Base-by-base conservation (phyloP, 1,140 invertebrate species). In the Pygmarrhopalites habei region DNA sequence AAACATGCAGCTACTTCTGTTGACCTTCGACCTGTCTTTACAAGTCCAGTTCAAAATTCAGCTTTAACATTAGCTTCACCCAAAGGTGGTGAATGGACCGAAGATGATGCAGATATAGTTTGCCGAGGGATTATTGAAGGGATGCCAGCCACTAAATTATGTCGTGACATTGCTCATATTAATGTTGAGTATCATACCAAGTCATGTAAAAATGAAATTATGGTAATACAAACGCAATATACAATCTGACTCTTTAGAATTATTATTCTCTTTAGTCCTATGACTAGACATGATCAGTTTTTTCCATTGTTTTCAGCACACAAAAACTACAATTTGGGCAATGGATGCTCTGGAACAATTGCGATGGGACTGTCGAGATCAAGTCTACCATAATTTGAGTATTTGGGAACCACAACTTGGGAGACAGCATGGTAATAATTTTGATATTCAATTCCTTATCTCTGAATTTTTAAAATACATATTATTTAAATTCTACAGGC, bases 341-440 rank as follows among this genome's bases (percentile, higher is more conserved):
- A 59, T 58, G 25, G 69, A 71, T 52, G 59, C 62, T 39, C 30
- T 71, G 53, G 69, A 71, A 44, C 61, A 71, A 30, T 52, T 71
- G 26, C 47, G 69, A 46, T 68, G 63, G 63, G 66, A 71, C 15
- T 71, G 69, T 28, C 35, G 69, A 47, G 66, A 68, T 47, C 66
- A 71, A 60, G 66, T 71, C 23, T 71, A 68, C 43, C 69, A 68
- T 39, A 71, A 71, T 44, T 35, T 66, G n/a, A 66, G 51, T 17
- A 61, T 65, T 25, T 71, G 69, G 69, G 69, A 71, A 51, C 69
- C 69, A 21, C 69, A 71, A 43, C 46, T 71, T 5, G 69, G 69
- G 32, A 30, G 69, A 32, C 64, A 68, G 43, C 58, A 64, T 58
- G 69, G 69, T n/a, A n/a, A n/a, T n/a, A n/a, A n/a, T n/a, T n/a